Evolutionary conservation across 1,140 invertebrate genomes (phyloP).

Genomic region (Drosophila grimshawi): DNA sequence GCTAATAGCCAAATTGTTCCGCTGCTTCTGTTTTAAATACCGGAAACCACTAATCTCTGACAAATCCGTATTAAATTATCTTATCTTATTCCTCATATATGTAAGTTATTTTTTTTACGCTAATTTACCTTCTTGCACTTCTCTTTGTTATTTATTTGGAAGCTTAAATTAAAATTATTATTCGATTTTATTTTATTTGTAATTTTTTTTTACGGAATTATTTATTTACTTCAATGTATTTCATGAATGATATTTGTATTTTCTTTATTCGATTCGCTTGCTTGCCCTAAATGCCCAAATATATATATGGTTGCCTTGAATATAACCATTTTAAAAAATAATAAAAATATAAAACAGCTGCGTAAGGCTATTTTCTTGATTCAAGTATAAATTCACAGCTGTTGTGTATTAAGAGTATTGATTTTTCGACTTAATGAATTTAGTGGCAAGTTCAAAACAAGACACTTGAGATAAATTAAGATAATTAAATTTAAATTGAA

Average conservation of each 20-base stretch:
- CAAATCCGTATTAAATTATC: not conserved
- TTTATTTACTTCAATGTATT: not conserved
- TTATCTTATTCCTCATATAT: not conserved
- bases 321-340: not conserved
- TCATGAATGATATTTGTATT: not conserved
- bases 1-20: not conserved
- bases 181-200: too few species aligned
- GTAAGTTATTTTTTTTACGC: too few species aligned
- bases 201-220: not conserved
- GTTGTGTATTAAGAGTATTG: not conserved
- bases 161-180: too few species aligned
- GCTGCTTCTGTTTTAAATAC: not conserved
- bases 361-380: conserved; percentile 1
- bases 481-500: not conserved
- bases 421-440: conserved; percentile 5
- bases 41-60: not conserved
- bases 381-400: not conserved
- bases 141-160: too few species aligned
- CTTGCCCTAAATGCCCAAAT: not conserved
- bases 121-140: too few species aligned
- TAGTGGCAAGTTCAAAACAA: not conserved
- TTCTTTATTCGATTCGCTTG: not conserved
- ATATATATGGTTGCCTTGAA: not conserved
- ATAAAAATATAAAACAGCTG: conserved; percentile 3
- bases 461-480: not conserved